Base-by-base conservation (phyloP, 1,140 invertebrate species). In the Mactra quadrangularis region DNA sequence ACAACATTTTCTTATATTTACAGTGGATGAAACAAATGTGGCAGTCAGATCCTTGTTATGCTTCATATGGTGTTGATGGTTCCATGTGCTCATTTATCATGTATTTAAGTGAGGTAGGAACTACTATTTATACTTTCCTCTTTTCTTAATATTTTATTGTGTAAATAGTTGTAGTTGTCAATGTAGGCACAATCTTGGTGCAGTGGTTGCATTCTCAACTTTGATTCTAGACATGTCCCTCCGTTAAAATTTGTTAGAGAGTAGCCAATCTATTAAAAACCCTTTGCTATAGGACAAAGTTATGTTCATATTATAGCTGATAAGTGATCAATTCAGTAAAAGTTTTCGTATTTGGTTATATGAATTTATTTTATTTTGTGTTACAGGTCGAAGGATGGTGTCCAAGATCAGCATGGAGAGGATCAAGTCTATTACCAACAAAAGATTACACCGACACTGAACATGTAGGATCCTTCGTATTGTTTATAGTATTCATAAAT, bases 1-100 rank as follows among this genome's bases (percentile, higher is more conserved):
- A n/a, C n/a, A n/a, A n/a, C n/a, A 25, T 60, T 27, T 50, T 53
- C 11, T 45, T 53, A 31, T 41, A 33, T 27, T 78, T 87, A 62
- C 86, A 92, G 90, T 93, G 93, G 93, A 93, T 94, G 91, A 86
- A 84, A 11, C 78, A 86, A 27, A 89, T 90, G 87, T 94, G 93
- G 93, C 88, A 91, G 59, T 91, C 92, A 9, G 91, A 94, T 75
- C 72, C 83, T 1, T 94, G 93, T 83, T 93, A 93, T 75, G 85
- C 83, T 13, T 82, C 90, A 0, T 90, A 91, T 64, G 92, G 92
- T 7, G 92, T 93, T 11, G 91, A 93, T 83, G 93, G 93, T 11
- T 88, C 91, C 9, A 86, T 90, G 19, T 94, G 93, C 75, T 93
- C 92, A 7, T 91, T 93, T 82, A 87, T 93, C 7, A 89, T 91